Percentiles rank a stretch among this genome's conserved stretches.
Evolutionary conservation across 2,797 vertebrate genomes (phyloP).

Genomic region (Parauchenoglanis punctatus): DNA sequence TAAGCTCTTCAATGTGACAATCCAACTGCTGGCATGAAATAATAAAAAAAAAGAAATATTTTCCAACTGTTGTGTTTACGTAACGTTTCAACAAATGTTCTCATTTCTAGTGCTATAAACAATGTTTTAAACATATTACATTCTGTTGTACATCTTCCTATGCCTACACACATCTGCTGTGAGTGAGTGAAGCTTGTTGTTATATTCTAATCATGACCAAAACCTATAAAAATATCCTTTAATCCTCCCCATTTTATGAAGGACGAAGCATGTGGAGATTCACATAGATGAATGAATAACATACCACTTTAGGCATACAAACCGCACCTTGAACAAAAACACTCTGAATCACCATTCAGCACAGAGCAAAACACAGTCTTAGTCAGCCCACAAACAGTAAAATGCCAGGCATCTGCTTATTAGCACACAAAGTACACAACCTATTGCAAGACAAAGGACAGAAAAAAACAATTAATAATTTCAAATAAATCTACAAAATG

Average conservation of each 20-base stretch:
- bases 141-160: not conserved
- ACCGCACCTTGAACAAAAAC: slow-evolving; percentile 8
- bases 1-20: not conserved
- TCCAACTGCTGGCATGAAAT: not conserved
- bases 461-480: slow-evolving; percentile 34
- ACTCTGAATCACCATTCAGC: slow-evolving; percentile 16
- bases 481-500: slow-evolving; percentile 34
- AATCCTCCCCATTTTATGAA: not conserved
- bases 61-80: not conserved
- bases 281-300: not conserved
- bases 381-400: slow-evolving; percentile 15
- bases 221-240: not conserved
- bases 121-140: not conserved
- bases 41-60: not conserved
- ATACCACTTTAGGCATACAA: not conserved
- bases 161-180: not conserved
- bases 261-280: not conserved
- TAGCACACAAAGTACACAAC: not conserved
- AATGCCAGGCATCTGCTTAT: slow-evolving; percentile 26
- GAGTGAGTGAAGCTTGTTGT: not conserved
- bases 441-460: slow-evolving; percentile 45
- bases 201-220: not conserved
- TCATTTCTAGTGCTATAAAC: not conserved
- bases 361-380: slow-evolving; percentile 13
- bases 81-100: not conserved